Conservation (phyloP, 2,113 vertebrate genomes). For the Pterocles gutturalis region DNA sequence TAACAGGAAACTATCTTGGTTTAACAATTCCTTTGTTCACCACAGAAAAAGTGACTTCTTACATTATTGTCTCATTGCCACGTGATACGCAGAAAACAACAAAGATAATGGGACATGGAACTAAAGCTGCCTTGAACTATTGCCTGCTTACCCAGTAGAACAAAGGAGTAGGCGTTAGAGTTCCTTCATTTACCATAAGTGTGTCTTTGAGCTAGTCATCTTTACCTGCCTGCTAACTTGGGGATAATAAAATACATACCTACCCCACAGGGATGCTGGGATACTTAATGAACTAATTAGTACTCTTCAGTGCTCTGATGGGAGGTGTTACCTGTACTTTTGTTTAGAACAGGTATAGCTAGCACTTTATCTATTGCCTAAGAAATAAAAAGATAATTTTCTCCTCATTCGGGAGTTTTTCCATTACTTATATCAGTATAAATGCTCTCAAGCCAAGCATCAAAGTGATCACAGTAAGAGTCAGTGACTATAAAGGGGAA, state of each 20-base stretch:
- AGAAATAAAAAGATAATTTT: background rate
- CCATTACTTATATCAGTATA: background rate
- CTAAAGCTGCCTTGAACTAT: conserved; percentile 27
- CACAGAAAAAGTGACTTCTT: background rate
- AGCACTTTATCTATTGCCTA: background rate
- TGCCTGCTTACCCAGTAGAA: conserved; percentile 53
- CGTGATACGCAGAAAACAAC: background rate
- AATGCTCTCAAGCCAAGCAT: conserved; percentile 14
- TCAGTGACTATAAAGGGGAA: background rate
- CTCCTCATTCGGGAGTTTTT: background rate
- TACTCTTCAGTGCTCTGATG: background rate
- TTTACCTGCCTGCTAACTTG: conserved; percentile 41
- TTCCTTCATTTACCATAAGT: conserved; percentile 60
- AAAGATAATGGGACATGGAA: conserved; percentile 30
- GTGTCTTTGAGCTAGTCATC: conserved; percentile 31
- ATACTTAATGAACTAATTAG: conserved; percentile 52
- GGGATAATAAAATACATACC: conserved; percentile 55
- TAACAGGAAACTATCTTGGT: background rate
- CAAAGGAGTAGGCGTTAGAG: background rate
- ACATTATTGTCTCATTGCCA: background rate
- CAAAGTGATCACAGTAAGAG: background rate
- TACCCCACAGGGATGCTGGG: conserved; percentile 29
- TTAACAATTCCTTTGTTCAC: background rate
- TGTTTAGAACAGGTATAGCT: background rate
- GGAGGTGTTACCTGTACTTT: conserved; percentile 12